Conservation (phyloP, 1,140 invertebrate genomes). For the Ectropis grisescens region DNA sequence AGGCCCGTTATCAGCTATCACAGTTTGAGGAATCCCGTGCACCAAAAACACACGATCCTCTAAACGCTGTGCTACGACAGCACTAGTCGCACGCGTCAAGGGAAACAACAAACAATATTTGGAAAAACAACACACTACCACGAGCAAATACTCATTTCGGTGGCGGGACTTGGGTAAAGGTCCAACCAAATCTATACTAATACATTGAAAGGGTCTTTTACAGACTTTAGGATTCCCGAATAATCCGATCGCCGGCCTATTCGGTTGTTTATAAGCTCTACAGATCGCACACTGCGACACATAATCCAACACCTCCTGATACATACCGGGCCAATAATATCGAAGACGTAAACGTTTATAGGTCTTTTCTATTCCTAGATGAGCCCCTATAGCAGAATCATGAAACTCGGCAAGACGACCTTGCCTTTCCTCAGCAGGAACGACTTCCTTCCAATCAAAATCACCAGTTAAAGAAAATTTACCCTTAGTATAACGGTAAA, state of each 20-base stretch:
- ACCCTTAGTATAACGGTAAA: no score
- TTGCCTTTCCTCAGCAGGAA: not conserved
- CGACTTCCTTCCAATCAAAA: no score
- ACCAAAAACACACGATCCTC: slow-evolving; percentile 19
- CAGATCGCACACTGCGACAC: slow-evolving; percentile 15
- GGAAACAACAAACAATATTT: slow-evolving; percentile 26
- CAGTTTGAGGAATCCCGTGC: slow-evolving; percentile 21
- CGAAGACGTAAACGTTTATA: slow-evolving; percentile 8
- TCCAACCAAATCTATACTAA: slow-evolving; percentile 45
- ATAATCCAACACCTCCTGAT: slow-evolving; percentile 8
- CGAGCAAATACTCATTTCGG: slow-evolving; percentile 32
- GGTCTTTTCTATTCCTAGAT: slow-evolving; percentile 30
- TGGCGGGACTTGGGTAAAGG: slow-evolving; percentile 29
- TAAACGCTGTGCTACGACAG: slow-evolving; percentile 12
- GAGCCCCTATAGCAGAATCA: slow-evolving; percentile 16
- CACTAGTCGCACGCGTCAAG: slow-evolving; percentile 19
- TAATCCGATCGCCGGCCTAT: slow-evolving; percentile 14
- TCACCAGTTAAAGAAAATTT: no score
- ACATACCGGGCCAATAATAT: slow-evolving; percentile 15
- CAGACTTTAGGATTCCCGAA: slow-evolving; percentile 19
- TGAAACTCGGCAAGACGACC: not conserved
- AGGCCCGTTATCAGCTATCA: slow-evolving; percentile 42
- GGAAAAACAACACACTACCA: slow-evolving; percentile 39
- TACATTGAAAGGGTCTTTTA: slow-evolving; percentile 24
- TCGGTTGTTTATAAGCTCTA: slow-evolving; percentile 17